Conservation (phyloP, 2,888 invertebrate genomes). For the Caenorhabditis plicata region DNA sequence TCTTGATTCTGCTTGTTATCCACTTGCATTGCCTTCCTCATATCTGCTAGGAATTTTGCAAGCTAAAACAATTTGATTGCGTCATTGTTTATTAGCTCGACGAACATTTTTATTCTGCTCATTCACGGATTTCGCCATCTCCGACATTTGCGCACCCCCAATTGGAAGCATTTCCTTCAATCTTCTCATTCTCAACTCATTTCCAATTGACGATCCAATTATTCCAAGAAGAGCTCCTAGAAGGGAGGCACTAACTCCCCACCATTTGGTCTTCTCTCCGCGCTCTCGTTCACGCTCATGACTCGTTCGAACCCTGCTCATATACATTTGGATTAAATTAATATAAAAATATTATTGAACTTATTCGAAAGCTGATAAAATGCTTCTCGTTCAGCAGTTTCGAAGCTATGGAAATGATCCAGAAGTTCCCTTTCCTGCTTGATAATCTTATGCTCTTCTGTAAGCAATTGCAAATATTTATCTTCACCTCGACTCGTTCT, state of each 20-base stretch:
- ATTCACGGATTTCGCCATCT: constrained; percentile 41
- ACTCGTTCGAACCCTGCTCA: constrained; percentile 73
- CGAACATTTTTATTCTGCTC: constrained; percentile 44
- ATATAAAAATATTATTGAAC: constrained; percentile 8
- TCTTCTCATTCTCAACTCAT: constrained; percentile 57
- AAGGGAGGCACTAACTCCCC: constrained; percentile 78
- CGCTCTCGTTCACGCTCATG: constrained; percentile 82
- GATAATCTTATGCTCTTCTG: constrained; percentile 73
- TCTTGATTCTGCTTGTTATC: constrained; percentile 17
- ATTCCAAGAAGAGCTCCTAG: constrained; percentile 74
- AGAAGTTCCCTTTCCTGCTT: constrained; percentile 70
- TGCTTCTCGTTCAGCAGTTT: constrained; percentile 76
- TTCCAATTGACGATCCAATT: constrained; percentile 68
- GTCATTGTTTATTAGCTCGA: background rate
- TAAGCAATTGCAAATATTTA: constrained; percentile 76
- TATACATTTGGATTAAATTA: background rate
- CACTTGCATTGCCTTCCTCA: constrained; percentile 48
- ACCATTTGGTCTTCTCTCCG: constrained; percentile 82
- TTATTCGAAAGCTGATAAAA: constrained; percentile 61
- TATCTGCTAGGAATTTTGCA: constrained; percentile 46
- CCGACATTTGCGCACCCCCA: constrained; percentile 36
- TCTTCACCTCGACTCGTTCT: constrained; percentile 79
- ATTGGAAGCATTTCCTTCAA: constrained; percentile 55
- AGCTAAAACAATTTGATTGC: constrained; percentile 37
- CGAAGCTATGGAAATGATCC: constrained; percentile 73